Conservation (phyloP, 2,113 vertebrate species). For the Lepus timidus region DNA sequence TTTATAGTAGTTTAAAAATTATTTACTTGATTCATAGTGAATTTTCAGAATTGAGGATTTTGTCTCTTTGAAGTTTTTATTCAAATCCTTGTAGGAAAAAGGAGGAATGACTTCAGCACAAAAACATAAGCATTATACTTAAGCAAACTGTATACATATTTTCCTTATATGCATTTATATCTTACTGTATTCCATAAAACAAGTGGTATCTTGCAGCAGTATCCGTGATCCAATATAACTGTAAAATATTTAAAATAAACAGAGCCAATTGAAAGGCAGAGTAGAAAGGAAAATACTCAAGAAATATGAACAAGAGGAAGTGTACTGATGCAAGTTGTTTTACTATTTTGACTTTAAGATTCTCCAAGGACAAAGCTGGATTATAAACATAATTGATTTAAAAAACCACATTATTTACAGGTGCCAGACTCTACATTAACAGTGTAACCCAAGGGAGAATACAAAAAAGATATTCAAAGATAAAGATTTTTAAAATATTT, state of each 20-base stretch:
- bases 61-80: neutral
- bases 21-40: neutral
- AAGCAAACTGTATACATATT: neutral
- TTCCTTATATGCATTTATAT: neutral
- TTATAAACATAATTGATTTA: neutral
- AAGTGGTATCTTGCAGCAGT: neutral
- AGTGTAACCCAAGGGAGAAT: neutral
- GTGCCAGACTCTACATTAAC: neutral
- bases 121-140: neutral
- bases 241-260: constrained; percentile 7
- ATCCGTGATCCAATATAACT: neutral
- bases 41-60: constrained; percentile 15
- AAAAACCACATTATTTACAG: neutral
- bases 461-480: neutral
- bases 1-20: neutral
- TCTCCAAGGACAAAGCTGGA: neutral
- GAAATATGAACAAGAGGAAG: neutral
- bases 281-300: neutral
- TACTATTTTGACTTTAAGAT: neutral
- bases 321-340: neutral
- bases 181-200: neutral
- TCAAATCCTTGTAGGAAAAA: neutral
- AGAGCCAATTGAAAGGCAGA: neutral
- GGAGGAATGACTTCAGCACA: neutral
- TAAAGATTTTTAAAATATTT: constrained; percentile 3